phyloP scores from a whole-genome alignment of 2,113 vertebrate species.

The Barbus barbus region DNA sequence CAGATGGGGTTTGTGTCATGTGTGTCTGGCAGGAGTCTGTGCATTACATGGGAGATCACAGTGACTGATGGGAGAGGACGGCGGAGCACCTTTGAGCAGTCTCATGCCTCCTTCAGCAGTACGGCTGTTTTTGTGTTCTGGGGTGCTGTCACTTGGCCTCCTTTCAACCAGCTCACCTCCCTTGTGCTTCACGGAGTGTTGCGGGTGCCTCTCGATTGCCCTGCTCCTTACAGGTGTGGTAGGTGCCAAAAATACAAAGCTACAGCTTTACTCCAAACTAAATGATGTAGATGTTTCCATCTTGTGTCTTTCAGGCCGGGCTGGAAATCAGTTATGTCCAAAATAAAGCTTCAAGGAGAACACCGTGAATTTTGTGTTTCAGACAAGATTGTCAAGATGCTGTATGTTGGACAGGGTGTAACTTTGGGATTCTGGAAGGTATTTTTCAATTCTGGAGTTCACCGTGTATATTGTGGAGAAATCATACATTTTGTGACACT shows the following conservation, averaged over 20 bases:
- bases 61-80: constrained; percentile 73
- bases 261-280: neutral
- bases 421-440: constrained; percentile 56
- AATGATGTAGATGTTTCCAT: neutral
- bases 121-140: constrained; percentile 79
- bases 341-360: constrained; percentile 18
- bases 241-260: neutral
- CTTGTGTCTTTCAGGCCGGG: constrained; percentile 31
- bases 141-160: constrained; percentile 72
- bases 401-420: constrained; percentile 32
- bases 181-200: constrained; percentile 80
- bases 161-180: constrained; percentile 68
- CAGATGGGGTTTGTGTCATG: constrained; percentile 36
- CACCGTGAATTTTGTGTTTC: neutral
- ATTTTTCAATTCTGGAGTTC: neutral
- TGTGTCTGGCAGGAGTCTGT: constrained; percentile 58
- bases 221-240: constrained; percentile 63
- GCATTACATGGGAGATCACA: constrained; percentile 79
- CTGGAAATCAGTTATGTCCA: constrained; percentile 39
- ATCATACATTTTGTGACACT: neutral
- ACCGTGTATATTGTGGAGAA: neutral
- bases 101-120: constrained; percentile 71
- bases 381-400: constrained; percentile 37
- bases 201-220: constrained; percentile 69
- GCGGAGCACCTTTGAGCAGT: constrained; percentile 70